Evolutionary conservation across 2,888 invertebrate genomes (phyloP).

Genomic region (Cryptus viduatorius): DNA sequence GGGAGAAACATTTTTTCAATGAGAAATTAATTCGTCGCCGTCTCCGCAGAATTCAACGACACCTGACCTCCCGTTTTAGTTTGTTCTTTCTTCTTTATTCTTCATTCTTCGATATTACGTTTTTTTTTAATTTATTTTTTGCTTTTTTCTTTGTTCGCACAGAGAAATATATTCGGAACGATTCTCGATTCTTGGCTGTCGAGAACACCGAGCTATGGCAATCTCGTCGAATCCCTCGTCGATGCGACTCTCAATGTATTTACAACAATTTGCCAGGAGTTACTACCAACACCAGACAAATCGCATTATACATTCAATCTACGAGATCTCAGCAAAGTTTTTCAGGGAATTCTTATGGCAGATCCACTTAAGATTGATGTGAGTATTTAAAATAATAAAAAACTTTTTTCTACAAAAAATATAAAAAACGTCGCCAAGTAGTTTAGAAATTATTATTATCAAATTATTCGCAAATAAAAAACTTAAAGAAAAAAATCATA

Average conservation of each 20-base stretch:
- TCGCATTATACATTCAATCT: constrained; percentile 97
- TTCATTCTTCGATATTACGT: neutral
- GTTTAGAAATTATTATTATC: too few species aligned
- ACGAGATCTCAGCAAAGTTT: constrained; percentile 94
- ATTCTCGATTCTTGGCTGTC: constrained; percentile 90
- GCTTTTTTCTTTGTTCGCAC: constrained; percentile 58
- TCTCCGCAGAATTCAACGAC: neutral
- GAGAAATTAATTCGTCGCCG: constrained; percentile 27
- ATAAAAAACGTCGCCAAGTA: too few species aligned
- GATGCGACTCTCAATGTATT: constrained; percentile 90
- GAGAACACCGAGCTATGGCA: constrained; percentile 73
- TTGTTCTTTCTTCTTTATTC: neutral
- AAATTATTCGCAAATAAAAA: too few species aligned
- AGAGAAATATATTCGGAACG: constrained; percentile 89
- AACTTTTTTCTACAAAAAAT: too few species aligned
- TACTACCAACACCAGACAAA: constrained; percentile 95
- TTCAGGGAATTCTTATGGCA: constrained; percentile 92
- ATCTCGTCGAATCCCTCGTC: constrained; percentile 86
- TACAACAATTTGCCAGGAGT: constrained; percentile 88
- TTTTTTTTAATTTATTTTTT: neutral
- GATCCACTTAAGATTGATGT: constrained; percentile 89
- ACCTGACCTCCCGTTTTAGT: neutral
- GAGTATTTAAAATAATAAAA: too few species aligned
- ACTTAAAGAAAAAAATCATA: too few species aligned
- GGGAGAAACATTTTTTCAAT: neutral